Evolutionary conservation across 2,113 vertebrate genomes (phyloP).

Genomic region (Gavialis gangeticus): DNA sequence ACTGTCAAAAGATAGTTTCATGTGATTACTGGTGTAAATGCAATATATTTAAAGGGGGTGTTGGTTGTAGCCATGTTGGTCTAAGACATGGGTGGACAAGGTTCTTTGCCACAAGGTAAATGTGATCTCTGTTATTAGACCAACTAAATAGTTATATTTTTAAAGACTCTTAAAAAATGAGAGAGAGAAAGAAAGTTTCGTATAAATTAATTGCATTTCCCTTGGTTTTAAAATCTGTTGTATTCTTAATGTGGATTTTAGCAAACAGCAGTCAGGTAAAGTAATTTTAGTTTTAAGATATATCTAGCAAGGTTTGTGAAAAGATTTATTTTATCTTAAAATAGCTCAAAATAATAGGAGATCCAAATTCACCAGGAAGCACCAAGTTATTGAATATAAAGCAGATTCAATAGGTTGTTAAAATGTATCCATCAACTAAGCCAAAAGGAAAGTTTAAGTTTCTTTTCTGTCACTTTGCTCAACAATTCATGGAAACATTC

Average conservation of each 20-base stretch:
- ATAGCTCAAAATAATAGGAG: conserved; percentile 1
- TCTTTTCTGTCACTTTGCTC: conserved; percentile 41
- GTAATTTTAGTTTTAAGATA: background rate
- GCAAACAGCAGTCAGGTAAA: background rate
- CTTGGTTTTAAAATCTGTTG: background rate
- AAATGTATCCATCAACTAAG: background rate
- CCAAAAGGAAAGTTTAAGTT: background rate
- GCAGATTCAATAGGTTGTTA: background rate
- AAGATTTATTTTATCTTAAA: background rate
- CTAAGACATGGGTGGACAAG: too few relatives aligned
- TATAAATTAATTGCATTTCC: background rate
- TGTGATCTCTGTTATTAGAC: too few relatives aligned
- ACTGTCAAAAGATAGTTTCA: conserved; percentile 72
- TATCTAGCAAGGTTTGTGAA: background rate
- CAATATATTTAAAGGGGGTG: conserved; percentile 4
- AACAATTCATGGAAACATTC: conserved; percentile 33
- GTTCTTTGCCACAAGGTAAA: too few relatives aligned
- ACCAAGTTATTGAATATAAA: conserved; percentile 15
- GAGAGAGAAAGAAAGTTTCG: background rate
- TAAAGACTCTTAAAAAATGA: conserved; percentile 12
- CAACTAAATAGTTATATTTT: background rate
- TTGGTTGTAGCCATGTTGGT: too few relatives aligned
- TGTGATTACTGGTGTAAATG: background rate
- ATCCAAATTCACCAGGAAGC: background rate
- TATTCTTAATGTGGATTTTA: background rate